Evolutionary conservation across 2,113 vertebrate species (phyloP).

Genomic region (Cnemophilus loriae): DNA sequence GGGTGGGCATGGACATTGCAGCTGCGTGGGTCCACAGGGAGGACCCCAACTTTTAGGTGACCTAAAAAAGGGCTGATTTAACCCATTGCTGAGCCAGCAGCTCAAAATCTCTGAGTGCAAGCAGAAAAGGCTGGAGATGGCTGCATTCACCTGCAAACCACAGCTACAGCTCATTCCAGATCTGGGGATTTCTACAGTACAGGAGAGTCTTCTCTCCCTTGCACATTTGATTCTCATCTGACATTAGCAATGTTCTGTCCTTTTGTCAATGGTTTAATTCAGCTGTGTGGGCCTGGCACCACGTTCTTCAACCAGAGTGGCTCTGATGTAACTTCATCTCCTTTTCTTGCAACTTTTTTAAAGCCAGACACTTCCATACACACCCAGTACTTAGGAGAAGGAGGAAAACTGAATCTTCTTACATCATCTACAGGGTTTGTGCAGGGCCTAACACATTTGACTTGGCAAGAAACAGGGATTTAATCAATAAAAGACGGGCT

Average conservation of each 20-base stretch:
- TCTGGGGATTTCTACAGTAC: background rate
- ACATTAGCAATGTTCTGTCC: background rate
- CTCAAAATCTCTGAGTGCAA: background rate
- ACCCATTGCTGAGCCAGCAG: background rate
- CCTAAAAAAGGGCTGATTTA: background rate
- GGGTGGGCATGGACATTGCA: background rate
- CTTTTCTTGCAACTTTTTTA: background rate
- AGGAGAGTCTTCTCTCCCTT: background rate
- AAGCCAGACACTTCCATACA: background rate
- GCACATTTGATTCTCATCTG: background rate
- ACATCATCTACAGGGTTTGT: background rate
- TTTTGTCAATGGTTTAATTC: background rate
- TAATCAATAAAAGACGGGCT: background rate
- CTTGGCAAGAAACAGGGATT: background rate
- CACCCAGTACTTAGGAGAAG: background rate
- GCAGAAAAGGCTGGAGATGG: background rate
- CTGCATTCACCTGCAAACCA: background rate
- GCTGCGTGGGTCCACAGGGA: rapidly evolving
- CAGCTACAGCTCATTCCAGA: background rate
- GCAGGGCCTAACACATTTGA: background rate
- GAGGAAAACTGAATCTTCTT: background rate
- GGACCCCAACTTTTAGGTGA: background rate
- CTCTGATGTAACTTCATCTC: background rate
- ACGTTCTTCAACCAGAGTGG: background rate
- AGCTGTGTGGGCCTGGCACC: background rate